Percentiles rank a stretch among this genome's conserved stretches.
Conservation (phyloP, 2,797 vertebrate genomes). For the Scarus forsteni region DNA sequence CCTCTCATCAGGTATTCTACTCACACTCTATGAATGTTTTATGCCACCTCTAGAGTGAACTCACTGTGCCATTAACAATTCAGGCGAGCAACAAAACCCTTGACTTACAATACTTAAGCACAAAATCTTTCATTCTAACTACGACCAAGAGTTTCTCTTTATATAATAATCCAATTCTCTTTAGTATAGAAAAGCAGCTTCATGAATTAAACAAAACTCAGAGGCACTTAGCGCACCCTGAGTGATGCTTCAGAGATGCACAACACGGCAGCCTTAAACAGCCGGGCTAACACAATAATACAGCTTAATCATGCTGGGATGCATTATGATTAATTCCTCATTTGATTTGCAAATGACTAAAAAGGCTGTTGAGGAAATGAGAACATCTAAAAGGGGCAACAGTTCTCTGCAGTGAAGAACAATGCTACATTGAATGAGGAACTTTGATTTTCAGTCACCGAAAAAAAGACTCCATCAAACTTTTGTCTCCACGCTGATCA, state of each 20-base stretch:
- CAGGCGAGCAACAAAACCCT: constrained; percentile 20
- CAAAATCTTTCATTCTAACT: constrained; percentile 3
- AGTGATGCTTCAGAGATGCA: constrained; percentile 27
- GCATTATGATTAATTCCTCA: constrained; percentile 12
- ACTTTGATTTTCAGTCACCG: neutral
- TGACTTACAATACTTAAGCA: constrained; percentile 13
- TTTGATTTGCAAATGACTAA: neutral
- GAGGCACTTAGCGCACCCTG: neutral
- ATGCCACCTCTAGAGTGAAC: constrained; percentile 53
- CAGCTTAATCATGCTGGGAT: constrained; percentile 2
- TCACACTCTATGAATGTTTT: constrained; percentile 64
- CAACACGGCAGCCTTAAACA: constrained; percentile 23
- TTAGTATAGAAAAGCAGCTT: constrained; percentile 22
- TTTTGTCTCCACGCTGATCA: constrained; percentile 44
- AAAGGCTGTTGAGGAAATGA: constrained; percentile 3
- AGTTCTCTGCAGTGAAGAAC: constrained; percentile 1
- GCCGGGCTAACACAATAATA: constrained; percentile 2
- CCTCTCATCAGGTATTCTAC: constrained; percentile 37
- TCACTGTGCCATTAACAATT: constrained; percentile 59
- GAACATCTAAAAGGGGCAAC: neutral
- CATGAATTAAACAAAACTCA: constrained; percentile 38
- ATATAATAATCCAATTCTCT: constrained; percentile 3
- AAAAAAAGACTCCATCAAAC: constrained; percentile 21
- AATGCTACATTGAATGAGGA: neutral
- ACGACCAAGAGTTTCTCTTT: constrained; percentile 4